These are phyloP conservation scores for Drosophila oshimai DNA, from an alignment of 1,140 invertebrate genomes.

Conservation along the genomic window DNA sequence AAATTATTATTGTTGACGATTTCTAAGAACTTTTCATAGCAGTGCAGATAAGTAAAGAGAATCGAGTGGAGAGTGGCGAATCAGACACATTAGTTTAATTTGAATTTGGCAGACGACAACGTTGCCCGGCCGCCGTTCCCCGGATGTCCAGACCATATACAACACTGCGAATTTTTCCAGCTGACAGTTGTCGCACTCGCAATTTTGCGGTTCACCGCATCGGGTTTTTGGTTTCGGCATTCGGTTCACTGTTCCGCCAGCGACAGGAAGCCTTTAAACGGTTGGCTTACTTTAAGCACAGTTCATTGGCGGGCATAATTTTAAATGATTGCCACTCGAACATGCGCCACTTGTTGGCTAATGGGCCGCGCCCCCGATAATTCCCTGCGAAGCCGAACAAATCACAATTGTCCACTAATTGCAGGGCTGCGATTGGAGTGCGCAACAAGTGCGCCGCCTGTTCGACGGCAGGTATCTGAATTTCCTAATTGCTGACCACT, in stretches of 20 bases:
- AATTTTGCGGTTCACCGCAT: slow-evolving; percentile 72
- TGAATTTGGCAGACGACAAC: slow-evolving; percentile 54
- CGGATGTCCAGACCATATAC: not conserved
- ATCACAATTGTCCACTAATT: slow-evolving; percentile 58
- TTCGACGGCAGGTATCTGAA: slow-evolving; percentile 70
- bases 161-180: slow-evolving; percentile 26
- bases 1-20: too few relatives aligned
- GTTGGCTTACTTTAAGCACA: slow-evolving; percentile 40
- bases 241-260: slow-evolving; percentile 8
- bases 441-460: slow-evolving; percentile 78
- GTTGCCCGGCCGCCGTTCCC: slow-evolving; percentile 8
- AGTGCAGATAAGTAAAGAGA: not conserved
- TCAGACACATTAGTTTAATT: slow-evolving; percentile 72
- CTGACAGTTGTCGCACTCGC: slow-evolving; percentile 68
- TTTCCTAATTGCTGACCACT: slow-evolving; percentile 82
- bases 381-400: not conserved
- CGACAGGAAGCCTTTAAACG: slow-evolving; percentile 34
- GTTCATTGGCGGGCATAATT: slow-evolving; percentile 50
- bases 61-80: not conserved
- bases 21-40: not conserved
- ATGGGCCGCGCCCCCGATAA: slow-evolving; percentile 18
- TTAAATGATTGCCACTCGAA: slow-evolving; percentile 77
- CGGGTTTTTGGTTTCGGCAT: slow-evolving; percentile 40
- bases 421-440: slow-evolving; percentile 65
- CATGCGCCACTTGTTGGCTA: slow-evolving; percentile 68